Evolutionary conservation across 1,140 invertebrate genomes (phyloP).

Genomic region (Brachionus rotundiformis): DNA sequence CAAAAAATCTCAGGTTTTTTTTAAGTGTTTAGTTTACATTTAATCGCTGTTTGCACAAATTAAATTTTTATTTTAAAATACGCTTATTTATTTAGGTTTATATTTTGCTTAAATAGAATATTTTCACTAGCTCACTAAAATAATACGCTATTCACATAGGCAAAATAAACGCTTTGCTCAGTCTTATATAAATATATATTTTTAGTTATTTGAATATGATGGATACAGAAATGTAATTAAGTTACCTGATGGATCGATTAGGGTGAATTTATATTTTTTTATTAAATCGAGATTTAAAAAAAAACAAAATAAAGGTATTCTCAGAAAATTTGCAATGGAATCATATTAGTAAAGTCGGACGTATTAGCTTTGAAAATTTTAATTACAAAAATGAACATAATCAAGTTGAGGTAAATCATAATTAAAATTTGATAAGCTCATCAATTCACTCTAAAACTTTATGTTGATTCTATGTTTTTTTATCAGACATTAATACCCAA

Average conservation of each 20-base stretch:
- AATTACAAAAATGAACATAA: conserved; percentile 41
- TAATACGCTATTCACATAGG: not conserved
- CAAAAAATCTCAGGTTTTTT: not conserved
- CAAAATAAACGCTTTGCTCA: not conserved
- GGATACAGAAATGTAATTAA: conserved; percentile 15
- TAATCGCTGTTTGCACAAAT: not conserved
- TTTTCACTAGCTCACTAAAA: too few relatives aligned
- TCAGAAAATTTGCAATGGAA: conserved; percentile 24
- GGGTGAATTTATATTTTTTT: not conserved
- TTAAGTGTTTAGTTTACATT: not conserved
- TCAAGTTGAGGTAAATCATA: conserved; percentile 6
- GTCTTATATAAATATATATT: not conserved
- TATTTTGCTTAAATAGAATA: too few relatives aligned
- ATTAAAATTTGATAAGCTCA: not conserved
- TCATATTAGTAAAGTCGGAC: conserved; percentile 6
- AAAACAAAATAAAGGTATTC: not conserved
- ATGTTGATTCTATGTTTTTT: not conserved
- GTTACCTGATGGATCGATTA: conserved; percentile 26
- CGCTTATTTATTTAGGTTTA: too few relatives aligned
- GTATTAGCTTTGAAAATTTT: conserved; percentile 30
- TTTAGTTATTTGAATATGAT: conserved; percentile 14
- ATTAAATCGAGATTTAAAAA: not conserved
- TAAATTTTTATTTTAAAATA: not conserved
- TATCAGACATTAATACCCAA: not conserved
- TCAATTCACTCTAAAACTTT: not conserved